These are phyloP conservation scores for Burhinus oedicnemus DNA, from an alignment of 2,113 vertebrate species.

Conservation along the genomic window DNA sequence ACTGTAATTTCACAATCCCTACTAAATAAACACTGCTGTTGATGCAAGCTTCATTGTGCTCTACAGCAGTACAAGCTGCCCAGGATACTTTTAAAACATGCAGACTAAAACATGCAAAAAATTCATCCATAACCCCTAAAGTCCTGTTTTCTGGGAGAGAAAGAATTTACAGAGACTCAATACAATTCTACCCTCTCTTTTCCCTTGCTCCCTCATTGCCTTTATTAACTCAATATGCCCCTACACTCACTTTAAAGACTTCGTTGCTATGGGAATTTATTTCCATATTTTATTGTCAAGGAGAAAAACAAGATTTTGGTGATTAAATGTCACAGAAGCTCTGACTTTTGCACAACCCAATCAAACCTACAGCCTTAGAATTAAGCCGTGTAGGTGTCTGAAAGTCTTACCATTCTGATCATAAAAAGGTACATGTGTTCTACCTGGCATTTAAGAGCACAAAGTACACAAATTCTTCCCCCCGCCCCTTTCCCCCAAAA, in stretches of 20 bases:
- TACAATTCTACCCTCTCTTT: slow-evolving; percentile 5
- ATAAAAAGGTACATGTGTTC: neutral
- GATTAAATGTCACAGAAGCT: slow-evolving; percentile 42
- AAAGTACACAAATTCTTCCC: neutral
- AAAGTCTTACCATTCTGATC: neutral
- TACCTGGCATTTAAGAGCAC: neutral
- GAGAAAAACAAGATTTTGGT: slow-evolving; percentile 7
- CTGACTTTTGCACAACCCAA: slow-evolving; percentile 9
- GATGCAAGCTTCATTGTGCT: neutral
- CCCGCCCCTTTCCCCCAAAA: neutral
- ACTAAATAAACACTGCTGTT: slow-evolving; percentile 10
- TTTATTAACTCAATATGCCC: slow-evolving; percentile 57
- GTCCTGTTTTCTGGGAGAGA: slow-evolving; percentile 24
- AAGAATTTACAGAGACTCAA: slow-evolving; percentile 15
- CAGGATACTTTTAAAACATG: slow-evolving; percentile 16
- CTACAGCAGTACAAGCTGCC: neutral
- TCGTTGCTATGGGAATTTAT: slow-evolving; percentile 28
- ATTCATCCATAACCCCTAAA: slow-evolving; percentile 3
- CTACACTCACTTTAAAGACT: slow-evolving; percentile 6
- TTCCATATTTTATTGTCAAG: slow-evolving; percentile 40
- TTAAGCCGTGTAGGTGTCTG: neutral
- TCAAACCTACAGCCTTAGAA: neutral
- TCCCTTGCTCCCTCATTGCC: neutral
- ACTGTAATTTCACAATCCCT: neutral
- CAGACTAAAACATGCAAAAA: slow-evolving; percentile 39